Evolutionary conservation across 1,140 invertebrate species (phyloP), one percentile per base, ranked within the genome.

Genomic region (Pissodes strobi): DNA sequence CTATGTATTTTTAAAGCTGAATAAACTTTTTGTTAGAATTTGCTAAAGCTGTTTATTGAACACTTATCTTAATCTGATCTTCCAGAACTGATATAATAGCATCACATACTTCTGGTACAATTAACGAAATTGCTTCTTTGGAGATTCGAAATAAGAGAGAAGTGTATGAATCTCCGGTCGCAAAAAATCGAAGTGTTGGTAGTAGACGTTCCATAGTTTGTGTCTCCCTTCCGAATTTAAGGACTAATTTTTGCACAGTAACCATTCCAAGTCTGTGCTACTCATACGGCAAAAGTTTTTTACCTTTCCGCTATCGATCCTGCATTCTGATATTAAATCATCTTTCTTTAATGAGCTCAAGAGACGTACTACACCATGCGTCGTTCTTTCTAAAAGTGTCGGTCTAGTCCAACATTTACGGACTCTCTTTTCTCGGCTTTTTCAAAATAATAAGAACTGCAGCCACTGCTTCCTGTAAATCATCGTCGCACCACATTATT

Each of bases 61-160:
- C n/a, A n/a, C n/a, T n/a, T n/a, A n/a, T n/a, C n/a, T n/a, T n/a
- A n/a, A n/a, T n/a, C n/a, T n/a, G n/a, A n/a, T n/a, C n/a, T n/a
- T n/a, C n/a, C n/a, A n/a, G n/a, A n/a, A n/a, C n/a, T n/a, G n/a
- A n/a, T n/a, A n/a, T n/a, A n/a, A n/a, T n/a, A n/a, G n/a, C n/a
- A n/a, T n/a, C n/a, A n/a, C n/a, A n/a, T n/a, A n/a, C n/a, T n/a
- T n/a, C n/a, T n/a, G n/a, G n/a, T 51, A n/a, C n/a, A n/a, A n/a
- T n/a, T n/a, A n/a, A n/a, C n/a, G n/a, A n/a, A n/a, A n/a, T n/a
- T n/a, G n/a, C 46, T 19, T 51, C 6, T 19, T 51, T 15, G 15
- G 23, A 51, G 19, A 51, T 45, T 45, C 41, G 41, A 45, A 45
- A 45, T 45, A 45, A 45, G 41, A 19, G 13, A 9, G 30, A 34